These are phyloP conservation scores for Ctenodactylus gundi DNA, from an alignment of 2,113 vertebrate genomes.

Conservation along the genomic window DNA sequence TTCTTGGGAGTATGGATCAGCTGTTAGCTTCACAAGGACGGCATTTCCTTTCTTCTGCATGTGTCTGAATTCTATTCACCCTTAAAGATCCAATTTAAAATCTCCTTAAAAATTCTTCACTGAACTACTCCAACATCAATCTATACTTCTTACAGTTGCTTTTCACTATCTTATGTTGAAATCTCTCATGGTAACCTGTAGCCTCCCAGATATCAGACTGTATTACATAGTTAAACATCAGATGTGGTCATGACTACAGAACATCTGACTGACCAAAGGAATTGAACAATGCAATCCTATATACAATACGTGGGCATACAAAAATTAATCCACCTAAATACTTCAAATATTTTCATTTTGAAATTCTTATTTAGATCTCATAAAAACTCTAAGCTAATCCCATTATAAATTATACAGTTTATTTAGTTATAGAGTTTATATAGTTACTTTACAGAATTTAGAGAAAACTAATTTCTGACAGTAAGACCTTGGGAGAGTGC, in stretches of 20 bases:
- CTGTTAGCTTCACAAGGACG: neutral
- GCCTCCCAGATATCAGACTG: neutral
- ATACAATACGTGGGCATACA: neutral
- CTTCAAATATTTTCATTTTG: neutral
- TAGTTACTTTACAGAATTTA: constrained; percentile 58
- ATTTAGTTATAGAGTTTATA: constrained; percentile 52
- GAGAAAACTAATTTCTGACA: constrained; percentile 72
- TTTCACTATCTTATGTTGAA: neutral
- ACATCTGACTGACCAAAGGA: neutral
- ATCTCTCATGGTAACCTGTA: neutral
- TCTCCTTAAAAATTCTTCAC: neutral
- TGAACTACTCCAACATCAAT: neutral
- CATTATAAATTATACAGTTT: constrained; percentile 73
- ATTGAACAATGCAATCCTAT: neutral
- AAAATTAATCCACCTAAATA: neutral
- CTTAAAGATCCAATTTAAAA: neutral
- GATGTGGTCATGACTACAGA: neutral
- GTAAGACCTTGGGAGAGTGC: neutral
- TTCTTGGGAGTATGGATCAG: neutral
- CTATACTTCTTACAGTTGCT: neutral
- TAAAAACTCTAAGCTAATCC: constrained; percentile 61
- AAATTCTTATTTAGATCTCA: constrained; percentile 29
- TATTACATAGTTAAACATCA: neutral
- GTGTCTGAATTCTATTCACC: neutral
- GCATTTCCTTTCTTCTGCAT: neutral